These are phyloP conservation scores for Heliconius ismenius DNA, from an alignment of 2,888 invertebrate genomes.

Conservation along the genomic window DNA sequence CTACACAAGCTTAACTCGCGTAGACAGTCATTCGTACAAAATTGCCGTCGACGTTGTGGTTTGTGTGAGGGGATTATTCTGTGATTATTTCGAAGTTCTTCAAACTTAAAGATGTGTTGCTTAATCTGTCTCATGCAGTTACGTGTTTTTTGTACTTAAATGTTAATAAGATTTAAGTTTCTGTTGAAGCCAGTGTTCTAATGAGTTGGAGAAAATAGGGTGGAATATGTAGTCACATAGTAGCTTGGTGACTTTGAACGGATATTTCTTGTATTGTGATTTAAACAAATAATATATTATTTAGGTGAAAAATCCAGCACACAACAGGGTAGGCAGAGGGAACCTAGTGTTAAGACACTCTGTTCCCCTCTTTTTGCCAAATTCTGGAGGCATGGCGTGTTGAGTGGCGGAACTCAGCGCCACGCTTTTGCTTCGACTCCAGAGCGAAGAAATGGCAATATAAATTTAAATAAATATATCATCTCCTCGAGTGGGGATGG, in stretches of 20 bases:
- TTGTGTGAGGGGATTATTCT: slow-evolving; percentile 55
- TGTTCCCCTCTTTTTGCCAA: no score
- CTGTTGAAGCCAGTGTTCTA: background rate
- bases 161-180: slow-evolving; percentile 9
- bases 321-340: no score
- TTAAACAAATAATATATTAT: background rate
- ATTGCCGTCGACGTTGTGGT: slow-evolving; percentile 67
- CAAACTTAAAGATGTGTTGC: slow-evolving; percentile 35
- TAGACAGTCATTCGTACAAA: slow-evolving; percentile 65
- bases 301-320: background rate
- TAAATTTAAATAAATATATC: no score
- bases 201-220: background rate
- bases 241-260: background rate
- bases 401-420: no score
- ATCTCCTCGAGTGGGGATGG: no score
- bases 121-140: slow-evolving; percentile 23
- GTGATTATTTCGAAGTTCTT: slow-evolving; percentile 42
- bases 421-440: no score
- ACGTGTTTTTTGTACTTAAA: slow-evolving; percentile 20
- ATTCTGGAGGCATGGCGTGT: no score
- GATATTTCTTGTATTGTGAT: background rate
- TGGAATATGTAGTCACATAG: background rate
- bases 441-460: no score
- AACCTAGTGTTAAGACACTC: no score
- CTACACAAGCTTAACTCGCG: slow-evolving; percentile 54